Base-by-base conservation (phyloP, 2,888 invertebrate species). In the Lathronympha strigana region DNA sequence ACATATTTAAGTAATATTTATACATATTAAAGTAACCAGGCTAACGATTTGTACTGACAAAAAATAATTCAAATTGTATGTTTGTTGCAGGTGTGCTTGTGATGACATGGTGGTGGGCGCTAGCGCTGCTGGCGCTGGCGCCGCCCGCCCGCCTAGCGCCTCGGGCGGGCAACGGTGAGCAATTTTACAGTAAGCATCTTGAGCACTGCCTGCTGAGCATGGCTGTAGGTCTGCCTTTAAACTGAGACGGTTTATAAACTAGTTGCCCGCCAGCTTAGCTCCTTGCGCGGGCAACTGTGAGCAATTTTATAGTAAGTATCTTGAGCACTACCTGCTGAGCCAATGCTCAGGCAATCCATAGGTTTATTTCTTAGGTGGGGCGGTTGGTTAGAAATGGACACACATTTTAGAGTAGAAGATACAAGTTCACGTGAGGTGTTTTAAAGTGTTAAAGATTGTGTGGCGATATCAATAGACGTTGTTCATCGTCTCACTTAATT, bases 61-160 rank as follows among this genome's bases (percentile, higher is more conserved):
- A 31, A 31, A 9, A 31, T 15, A 17, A 6, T 17, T 0, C 13
- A 6, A 2, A 1, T 21, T 21, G 13, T 53, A 19, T 71, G 0
- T 5, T 77, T 73, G 73, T 83, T 82, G n/a, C 87, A 92, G 92
- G 92, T 88, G 91, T 89, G 90, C 90, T 90, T 91, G 92, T 91
- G 90, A 92, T 92, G 92, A 82, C 85, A 92, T 92, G 92, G 91
- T 92, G 92, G 92, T 92, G 91, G 86, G 88, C 87, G 86, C 78
- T 92, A 72, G 88, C 90, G 90, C 86, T 92, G 77, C 81, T 92
- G 72, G 89, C 92, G 86, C 87, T 89, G 71, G 78, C 76, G 73
- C 82, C 87, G 85, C 86, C 88, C 83, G 90, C 85, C 82, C 87
- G 81, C 82, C 82, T 89, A 78, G 87, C 88, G 76, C 92, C 92